These are phyloP conservation scores for Zaprionus camerounensis DNA, from an alignment of 1,140 invertebrate genomes.

Conservation along the genomic window DNA sequence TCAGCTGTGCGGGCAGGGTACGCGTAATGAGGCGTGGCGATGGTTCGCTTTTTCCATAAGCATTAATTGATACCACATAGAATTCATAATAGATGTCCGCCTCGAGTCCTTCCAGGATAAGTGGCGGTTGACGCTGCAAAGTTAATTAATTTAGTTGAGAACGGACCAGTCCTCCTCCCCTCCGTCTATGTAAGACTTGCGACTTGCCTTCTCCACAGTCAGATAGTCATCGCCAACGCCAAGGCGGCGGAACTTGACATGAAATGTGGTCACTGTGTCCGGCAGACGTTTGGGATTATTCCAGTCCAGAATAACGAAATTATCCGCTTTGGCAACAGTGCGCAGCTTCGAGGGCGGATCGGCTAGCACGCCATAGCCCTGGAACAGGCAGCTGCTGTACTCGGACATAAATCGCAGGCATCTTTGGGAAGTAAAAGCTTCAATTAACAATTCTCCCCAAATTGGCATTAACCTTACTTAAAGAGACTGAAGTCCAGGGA, in stretches of 20 bases:
- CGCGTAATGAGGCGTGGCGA: constrained; percentile 90
- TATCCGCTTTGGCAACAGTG: constrained; percentile 89
- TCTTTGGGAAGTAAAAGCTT: constrained; percentile 81
- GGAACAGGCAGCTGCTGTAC: constrained; percentile 91
- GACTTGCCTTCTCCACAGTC: constrained; percentile 85
- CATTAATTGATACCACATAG: constrained; percentile 92
- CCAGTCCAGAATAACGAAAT: constrained; percentile 92
- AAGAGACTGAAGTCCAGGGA: constrained; percentile 91
- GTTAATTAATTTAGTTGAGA: constrained; percentile 68
- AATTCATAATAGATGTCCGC: constrained; percentile 92
- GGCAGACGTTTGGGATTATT: constrained; percentile 88
- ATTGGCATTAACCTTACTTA: constrained; percentile 86
- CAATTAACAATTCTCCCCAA: not conserved
- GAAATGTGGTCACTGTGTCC: constrained; percentile 90
- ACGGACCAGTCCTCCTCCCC: not conserved
- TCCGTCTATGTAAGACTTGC: not conserved
- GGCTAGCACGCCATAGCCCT: constrained; percentile 92
- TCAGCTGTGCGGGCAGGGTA: constrained; percentile 86
- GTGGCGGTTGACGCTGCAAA: constrained; percentile 88
- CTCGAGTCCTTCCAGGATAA: constrained; percentile 90
- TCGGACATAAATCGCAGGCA: constrained; percentile 92
- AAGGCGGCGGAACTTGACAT: constrained; percentile 88
- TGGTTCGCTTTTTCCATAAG: constrained; percentile 90
- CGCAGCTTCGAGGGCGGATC: constrained; percentile 88
- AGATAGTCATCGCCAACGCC: constrained; percentile 85